Evolutionary conservation across 2,113 vertebrate genomes (phyloP), one percentile per base, ranked within the genome.

Genomic region (Steatornis caripensis): DNA sequence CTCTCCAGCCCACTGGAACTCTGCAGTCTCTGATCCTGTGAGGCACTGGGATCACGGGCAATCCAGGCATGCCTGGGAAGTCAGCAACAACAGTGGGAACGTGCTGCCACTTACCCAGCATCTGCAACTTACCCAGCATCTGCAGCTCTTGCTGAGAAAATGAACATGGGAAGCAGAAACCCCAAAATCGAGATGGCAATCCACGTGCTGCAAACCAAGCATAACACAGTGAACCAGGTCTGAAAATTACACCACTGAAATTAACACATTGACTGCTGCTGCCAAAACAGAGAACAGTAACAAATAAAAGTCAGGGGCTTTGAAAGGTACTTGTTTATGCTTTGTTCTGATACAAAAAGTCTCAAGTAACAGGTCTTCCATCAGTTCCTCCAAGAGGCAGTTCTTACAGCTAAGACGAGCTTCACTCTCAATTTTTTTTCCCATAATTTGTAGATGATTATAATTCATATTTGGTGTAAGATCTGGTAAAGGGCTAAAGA

Each of bases 61-160:
- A 68, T 72, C 58, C 84, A 69, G 30, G 64, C 92, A 77, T 58
- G 76, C 94, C 88, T 87, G 77, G 49, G 66, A 97, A 88, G 79
- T 69, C 77, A 95, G 66, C 39, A 75, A 8, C 26, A 89, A 87
- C 57, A 78, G 57, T 27, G 17, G 58, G 54, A 75, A 51, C 29
- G 71, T 68, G 60, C 45, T 81, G 57, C 81, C 53, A 74, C n/a
- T 82, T 80, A 66, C 58, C 61, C 53, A 90, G 80, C 77, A 91
- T 82, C 75, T 84, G n/a, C 43, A 86, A 30, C n/a, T 82, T 80
- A 66, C 58, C 61, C 53, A 90, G 80, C 77, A 91, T 82, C 75
- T 84, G n/a, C 43, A 86, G 27, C 29, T 62, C 79, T 88, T 62
- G 26, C 79, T 80, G 89, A 88, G 43, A 65, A 88, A 95, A 69